phyloP scores from a whole-genome alignment of 2,888 invertebrate genomes.

The Cheilosia vernalis region DNA sequence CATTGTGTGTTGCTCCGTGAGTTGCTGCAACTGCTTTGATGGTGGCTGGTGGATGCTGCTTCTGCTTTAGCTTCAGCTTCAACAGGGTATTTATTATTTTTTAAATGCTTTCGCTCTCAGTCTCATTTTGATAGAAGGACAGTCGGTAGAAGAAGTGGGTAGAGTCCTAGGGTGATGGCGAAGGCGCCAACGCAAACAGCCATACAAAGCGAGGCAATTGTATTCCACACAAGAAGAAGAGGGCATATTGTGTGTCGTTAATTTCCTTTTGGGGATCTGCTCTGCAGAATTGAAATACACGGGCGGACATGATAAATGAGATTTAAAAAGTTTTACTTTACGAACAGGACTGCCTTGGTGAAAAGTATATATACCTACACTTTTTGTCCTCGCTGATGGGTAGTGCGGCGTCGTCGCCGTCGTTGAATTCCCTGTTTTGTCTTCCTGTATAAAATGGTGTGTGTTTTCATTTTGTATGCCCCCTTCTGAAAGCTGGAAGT shows the following conservation, averaged over 20 bases:
- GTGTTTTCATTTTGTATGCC: slow-evolving; percentile 7
- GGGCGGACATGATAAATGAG: slow-evolving; percentile 70
- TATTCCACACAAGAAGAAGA: neutral
- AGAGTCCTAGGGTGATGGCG: neutral
- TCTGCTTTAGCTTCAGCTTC: slow-evolving; percentile 52
- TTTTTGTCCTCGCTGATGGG: neutral
- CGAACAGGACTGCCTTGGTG: slow-evolving; percentile 29
- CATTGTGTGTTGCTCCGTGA: slow-evolving; percentile 5
- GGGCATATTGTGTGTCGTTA: slow-evolving; percentile 38
- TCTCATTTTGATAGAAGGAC: slow-evolving; percentile 69
- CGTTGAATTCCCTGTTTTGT: slow-evolving; percentile 35
- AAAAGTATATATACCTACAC: neutral
- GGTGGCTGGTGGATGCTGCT: slow-evolving; percentile 26
- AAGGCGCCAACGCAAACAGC: neutral
- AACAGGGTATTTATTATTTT: slow-evolving; percentile 70
- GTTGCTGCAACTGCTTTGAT: slow-evolving; percentile 27
- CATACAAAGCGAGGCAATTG: slow-evolving; percentile 2
- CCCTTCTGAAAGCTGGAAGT: neutral
- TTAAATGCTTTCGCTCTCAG: slow-evolving; percentile 60
- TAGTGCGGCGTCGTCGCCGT: slow-evolving; percentile 4
- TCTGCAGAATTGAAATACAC: slow-evolving; percentile 51
- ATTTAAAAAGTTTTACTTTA: slow-evolving; percentile 64
- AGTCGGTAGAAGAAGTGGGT: slow-evolving; percentile 19
- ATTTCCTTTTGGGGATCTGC: slow-evolving; percentile 62
- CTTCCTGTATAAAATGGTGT: neutral